Evolutionary conservation across 2,888 invertebrate genomes (phyloP), one percentile per base, ranked within the genome.

Genomic region (Chelonus formosanus): DNA sequence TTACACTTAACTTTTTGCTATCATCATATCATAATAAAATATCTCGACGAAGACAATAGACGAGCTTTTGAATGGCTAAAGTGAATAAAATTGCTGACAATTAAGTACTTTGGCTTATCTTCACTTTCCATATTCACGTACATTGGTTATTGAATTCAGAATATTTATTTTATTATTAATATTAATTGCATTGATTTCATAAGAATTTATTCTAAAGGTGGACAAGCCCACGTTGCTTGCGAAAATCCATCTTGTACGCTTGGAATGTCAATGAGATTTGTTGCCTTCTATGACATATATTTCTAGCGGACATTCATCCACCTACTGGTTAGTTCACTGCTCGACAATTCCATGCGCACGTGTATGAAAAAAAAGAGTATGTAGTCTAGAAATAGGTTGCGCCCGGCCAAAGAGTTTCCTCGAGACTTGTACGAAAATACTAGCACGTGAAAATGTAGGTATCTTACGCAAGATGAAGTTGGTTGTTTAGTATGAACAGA

Each of bases 331-430:
- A 40, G 52, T 5, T 31, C 20, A 57, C 40, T 43, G 43, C 36
- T 50, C 50, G 35, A 47, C 20, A 50, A 10, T n/a, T 48, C 5
- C n/a, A 50, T 35, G 43, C 36, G 40, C 44, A 20, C 57, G 35
- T 50, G 63, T 60, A 54, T 50, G 61, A 59, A 57, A 67, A 59
- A 68, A 65, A 65, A 62, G 68, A 67, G 74, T 69, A 69, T 68
- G 68, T 67, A 70, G 71, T 72, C 74, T 75, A 74, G 75, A 76
- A 76, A 75, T 76, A 76, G 74, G 74, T 76, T 74, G 73, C 71
- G 73, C 76, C 53, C 44, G 61, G 53, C 52, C 61, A 61, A 40
- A n/a, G 53, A 61, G 61, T 53, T 61, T 53, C 44, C 61, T 61
- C 53, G 44, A 31, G 52, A 34, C 32, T 10, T 57, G 5, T 32